phyloP scores from a whole-genome alignment of 2,888 invertebrate genomes.

The Perizoma affinitatum region DNA sequence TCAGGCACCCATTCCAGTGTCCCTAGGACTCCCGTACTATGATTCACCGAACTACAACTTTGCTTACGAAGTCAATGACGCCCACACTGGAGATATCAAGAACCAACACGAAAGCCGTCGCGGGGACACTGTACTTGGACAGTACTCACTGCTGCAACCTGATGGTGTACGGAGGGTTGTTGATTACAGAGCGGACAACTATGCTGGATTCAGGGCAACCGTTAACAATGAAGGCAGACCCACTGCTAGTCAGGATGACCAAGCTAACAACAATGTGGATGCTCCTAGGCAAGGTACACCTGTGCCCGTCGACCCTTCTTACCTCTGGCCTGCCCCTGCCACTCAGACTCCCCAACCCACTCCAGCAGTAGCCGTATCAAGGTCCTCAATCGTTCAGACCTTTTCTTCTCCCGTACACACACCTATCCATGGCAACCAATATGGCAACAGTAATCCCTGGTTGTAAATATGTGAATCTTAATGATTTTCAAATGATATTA shows the following conservation, averaged over 20 bases:
- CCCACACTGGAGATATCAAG: constrained; percentile 81
- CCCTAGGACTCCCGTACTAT: constrained; percentile 46
- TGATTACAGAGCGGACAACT: constrained; percentile 81
- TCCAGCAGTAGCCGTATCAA: constrained; percentile 61
- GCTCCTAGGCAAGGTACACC: constrained; percentile 25
- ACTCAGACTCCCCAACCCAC: constrained; percentile 41
- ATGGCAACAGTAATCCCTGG: constrained; percentile 53
- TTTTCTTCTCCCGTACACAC: constrained; percentile 42
- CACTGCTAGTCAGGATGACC: constrained; percentile 11
- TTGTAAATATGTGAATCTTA: constrained; percentile 40
- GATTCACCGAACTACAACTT: constrained; percentile 77
- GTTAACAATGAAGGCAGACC: constrained; percentile 68
- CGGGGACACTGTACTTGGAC: constrained; percentile 80
- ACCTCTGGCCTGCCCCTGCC: constrained; percentile 44
- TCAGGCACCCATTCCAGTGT: constrained; percentile 51
- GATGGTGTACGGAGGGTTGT: constrained; percentile 82
- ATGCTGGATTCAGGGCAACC: constrained; percentile 81
- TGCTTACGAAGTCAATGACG: constrained; percentile 82
- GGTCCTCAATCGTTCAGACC: constrained; percentile 63
- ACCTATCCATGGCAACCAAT: constrained; percentile 38
- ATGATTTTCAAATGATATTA: constrained; percentile 18
- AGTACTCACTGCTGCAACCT: constrained; percentile 81
- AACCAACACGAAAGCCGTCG: constrained; percentile 79
- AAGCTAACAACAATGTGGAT: constrained; percentile 23
- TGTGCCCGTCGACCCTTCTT: constrained; percentile 34